Base-by-base conservation (phyloP, 2,797 vertebrate genomes). In the Muscicapa striata region DNA sequence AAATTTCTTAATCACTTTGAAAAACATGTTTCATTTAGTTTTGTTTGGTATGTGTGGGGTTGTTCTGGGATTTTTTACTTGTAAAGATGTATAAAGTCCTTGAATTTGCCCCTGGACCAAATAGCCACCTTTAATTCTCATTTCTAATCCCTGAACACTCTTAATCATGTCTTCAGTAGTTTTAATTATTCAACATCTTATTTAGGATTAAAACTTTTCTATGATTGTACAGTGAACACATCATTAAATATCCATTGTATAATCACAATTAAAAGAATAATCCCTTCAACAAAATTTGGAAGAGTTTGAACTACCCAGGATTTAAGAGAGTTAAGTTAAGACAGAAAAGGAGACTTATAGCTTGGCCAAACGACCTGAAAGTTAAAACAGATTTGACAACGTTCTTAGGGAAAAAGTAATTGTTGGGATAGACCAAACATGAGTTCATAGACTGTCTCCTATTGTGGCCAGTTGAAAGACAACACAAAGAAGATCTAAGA, bases 121-220 rank as follows among this genome's bases (percentile, higher is more conserved):
- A 84, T 69, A 92, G 70, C 40, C 91, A 95, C 95, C 91, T 96
- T 96, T 87, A 95, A 95, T 94, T 97, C 80, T 95, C 51, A 66
- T 90, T 96, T 95, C 83, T 97, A 97, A 97, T 98, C 95, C 94
- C 69, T 63, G 78, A 96, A 90, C 83, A 94, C 85, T 95, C 88
- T 97, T 98, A 98, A 97, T 97, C 94, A 97, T 97, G 79, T 61
- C 90, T 91, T 97, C 84, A 95, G 90, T 96, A 97, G 92, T 96
- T 98, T 97, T 97, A 97, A 97, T 98, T 97, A 97, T 97, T 98
- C 94, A 97, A 92, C 93, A 96, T 97, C 96, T 97, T 97, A 97
- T 97, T 98, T 97, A 97, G 97, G 96, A 97, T 98, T 98, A 97
- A 94, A 90, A 21, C 80, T 97, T 97, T 96, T 96, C 87, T 91